These are phyloP conservation scores for Aurelia coerulea DNA, from an alignment of 30 jellyfish, hydroid and myxozoan genomes.

Conservation along the genomic window DNA sequence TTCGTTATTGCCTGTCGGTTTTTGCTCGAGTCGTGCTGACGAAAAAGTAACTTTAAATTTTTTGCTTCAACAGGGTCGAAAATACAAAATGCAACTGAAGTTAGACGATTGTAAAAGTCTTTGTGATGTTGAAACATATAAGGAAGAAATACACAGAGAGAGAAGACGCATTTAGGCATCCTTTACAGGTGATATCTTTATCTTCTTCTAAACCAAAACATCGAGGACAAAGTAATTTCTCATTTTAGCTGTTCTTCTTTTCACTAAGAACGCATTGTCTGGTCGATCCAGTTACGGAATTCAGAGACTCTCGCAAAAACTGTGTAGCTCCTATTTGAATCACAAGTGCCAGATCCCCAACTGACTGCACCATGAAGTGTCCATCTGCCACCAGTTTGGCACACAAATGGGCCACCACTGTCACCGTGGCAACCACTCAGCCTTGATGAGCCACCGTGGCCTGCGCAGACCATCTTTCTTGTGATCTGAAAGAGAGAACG, in stretches of 20 bases:
- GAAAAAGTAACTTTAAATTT: too few species aligned
- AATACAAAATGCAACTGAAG: too few species aligned
- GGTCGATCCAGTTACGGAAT: slow-evolving; percentile 61
- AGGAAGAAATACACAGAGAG: too few species aligned
- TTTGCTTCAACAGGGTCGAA: too few species aligned
- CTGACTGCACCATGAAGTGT: slow-evolving; percentile 94
- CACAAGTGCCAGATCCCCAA: slow-evolving; percentile 91
- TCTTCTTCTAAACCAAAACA: too few species aligned
- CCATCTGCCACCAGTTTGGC: slow-evolving; percentile 85
- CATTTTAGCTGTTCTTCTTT: not conserved
- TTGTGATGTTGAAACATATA: too few species aligned
- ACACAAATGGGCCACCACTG: slow-evolving; percentile 98
- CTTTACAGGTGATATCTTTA: too few species aligned
- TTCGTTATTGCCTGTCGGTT: too few species aligned
- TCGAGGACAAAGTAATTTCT: too few species aligned
- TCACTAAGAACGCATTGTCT: slow-evolving; percentile 13
- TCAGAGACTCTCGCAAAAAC: slow-evolving; percentile 88
- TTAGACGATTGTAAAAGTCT: too few species aligned
- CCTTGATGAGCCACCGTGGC: slow-evolving; percentile 80
- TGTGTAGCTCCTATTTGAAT: slow-evolving; percentile 71
- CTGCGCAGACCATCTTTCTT: slow-evolving; percentile 89
- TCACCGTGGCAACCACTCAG: slow-evolving; percentile 99
- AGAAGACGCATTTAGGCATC: too few species aligned
- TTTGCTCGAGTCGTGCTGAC: too few species aligned
- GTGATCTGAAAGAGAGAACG: slow-evolving; percentile 52